These are phyloP conservation scores for Pundamilia nyererei DNA, from an alignment of 2,113 vertebrate genomes.

Conservation along the genomic window DNA sequence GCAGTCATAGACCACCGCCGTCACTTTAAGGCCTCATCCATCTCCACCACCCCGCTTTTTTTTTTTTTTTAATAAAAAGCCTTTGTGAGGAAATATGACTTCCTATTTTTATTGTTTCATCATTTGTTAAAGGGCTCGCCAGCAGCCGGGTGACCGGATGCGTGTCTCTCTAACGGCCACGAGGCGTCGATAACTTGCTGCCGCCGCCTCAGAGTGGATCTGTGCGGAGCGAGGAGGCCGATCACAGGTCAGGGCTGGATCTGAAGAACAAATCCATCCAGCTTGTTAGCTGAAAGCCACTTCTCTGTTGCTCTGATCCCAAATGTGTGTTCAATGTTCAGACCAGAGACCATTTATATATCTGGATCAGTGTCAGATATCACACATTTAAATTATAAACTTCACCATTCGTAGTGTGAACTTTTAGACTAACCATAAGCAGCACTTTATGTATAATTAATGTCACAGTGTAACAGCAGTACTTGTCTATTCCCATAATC, in stretches of 20 bases:
- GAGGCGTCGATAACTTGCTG: constrained; percentile 10
- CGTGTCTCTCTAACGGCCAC: neutral
- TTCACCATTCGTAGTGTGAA: neutral
- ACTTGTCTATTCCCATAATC: neutral
- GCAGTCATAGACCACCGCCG: constrained; percentile 53
- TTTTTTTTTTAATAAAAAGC: neutral
- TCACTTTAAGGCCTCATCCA: constrained; percentile 58
- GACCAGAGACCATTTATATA: neutral
- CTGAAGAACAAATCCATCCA: constrained; percentile 25
- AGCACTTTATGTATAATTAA: neutral
- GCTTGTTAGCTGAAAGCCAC: constrained; percentile 26
- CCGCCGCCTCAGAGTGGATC: neutral
- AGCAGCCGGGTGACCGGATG: neutral
- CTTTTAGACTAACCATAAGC: neutral
- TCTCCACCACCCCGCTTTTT: constrained; percentile 14
- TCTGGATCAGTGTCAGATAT: neutral
- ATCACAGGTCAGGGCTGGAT: constrained; percentile 20
- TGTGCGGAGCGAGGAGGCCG: neutral
- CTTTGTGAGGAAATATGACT: constrained; percentile 56
- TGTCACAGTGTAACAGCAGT: neutral
- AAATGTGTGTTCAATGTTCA: neutral
- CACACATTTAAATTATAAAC: neutral
- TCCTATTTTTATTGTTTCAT: constrained; percentile 57
- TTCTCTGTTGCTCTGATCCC: neutral
- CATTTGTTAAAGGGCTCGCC: constrained; percentile 44